phyloP scores from a whole-genome alignment of 2,888 invertebrate genomes.

The Erannis defoliaria region DNA sequence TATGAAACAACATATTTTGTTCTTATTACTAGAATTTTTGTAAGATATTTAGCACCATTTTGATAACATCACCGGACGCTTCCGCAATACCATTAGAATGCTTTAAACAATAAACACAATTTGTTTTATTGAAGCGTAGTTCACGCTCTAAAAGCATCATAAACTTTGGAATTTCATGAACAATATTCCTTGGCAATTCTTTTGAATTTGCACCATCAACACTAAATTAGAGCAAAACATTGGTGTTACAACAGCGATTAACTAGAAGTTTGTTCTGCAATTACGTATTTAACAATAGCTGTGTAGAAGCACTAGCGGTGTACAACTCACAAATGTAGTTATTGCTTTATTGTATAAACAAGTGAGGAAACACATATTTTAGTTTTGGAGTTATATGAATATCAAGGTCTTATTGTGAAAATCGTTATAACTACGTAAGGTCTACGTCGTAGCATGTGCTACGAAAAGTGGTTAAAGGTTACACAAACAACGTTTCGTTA shows the following conservation, averaged over 20 bases:
- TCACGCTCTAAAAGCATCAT: conserved; percentile 24
- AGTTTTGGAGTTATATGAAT: conserved; percentile 6
- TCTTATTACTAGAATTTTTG: conserved; percentile 25
- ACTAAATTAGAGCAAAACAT: neutral
- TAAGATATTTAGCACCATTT: conserved; percentile 29
- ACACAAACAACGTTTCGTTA: conserved; percentile 29
- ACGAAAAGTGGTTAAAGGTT: conserved; percentile 21
- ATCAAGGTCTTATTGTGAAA: conserved; percentile 29
- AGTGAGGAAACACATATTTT: conserved; percentile 18
- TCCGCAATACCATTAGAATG: conserved; percentile 38
- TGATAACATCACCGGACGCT: conserved; percentile 29
- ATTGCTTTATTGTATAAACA: conserved; percentile 23
- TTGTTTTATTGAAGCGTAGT: conserved; percentile 12
- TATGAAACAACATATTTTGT: conserved; percentile 9
- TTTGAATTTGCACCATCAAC: conserved; percentile 15
- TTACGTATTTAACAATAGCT: conserved; percentile 19
- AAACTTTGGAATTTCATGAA: conserved; percentile 21
- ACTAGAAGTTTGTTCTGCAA: conserved; percentile 20
- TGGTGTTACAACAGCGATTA: neutral
- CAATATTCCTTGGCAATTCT: conserved; percentile 3
- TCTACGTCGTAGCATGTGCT: conserved; percentile 40
- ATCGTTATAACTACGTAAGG: conserved; percentile 35
- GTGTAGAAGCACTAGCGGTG: conserved; percentile 3
- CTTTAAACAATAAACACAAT: conserved; percentile 36
- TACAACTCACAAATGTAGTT: neutral